A percentile compares a stretch with the other conserved stretches of the same genome.
Evolutionary conservation across 2,888 invertebrate genomes (phyloP).

Genomic region (Cosmorhoe ocellata): DNA sequence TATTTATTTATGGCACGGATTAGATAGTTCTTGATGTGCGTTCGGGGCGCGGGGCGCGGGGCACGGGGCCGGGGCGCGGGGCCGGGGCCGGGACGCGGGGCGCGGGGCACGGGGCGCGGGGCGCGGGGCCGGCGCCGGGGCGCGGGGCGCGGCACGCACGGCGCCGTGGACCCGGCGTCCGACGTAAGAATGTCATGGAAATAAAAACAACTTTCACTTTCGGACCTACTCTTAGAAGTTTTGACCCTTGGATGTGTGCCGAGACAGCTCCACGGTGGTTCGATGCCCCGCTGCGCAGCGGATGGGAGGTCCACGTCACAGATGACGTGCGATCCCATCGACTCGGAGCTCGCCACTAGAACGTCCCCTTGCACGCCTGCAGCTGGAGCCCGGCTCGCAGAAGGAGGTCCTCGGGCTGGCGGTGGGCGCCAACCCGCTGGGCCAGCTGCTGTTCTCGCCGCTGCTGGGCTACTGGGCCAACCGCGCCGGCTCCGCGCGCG

Average conservation of each 20-base stretch:
- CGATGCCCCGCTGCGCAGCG: too few relatives aligned
- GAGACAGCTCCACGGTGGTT: too few relatives aligned
- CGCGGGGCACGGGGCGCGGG: too few relatives aligned
- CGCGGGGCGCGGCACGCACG: background rate
- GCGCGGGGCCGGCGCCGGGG: too few relatives aligned
- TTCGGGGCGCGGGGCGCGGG: too few relatives aligned
- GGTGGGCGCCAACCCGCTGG: conserved; percentile 93
- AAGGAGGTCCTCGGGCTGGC: conserved; percentile 93
- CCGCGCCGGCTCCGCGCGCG: conserved; percentile 86
- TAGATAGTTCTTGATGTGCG: too few relatives aligned
- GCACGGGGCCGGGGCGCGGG: too few relatives aligned
- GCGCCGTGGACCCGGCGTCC: background rate
- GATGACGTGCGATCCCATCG: too few relatives aligned
- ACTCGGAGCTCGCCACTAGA: too few relatives aligned
- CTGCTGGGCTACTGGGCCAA: conserved; percentile 93
- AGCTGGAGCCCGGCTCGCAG: conserved; percentile 90
- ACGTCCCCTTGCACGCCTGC: conserved; percentile 23
- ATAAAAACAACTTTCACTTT: conserved; percentile 14
- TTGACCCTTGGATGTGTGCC: background rate
- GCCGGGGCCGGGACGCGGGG: too few relatives aligned
- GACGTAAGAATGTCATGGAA: background rate
- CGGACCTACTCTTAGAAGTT: background rate
- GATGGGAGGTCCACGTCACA: too few relatives aligned
- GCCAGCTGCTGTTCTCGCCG: conserved; percentile 93
- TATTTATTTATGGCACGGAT: too few relatives aligned